phyloP scores from a whole-genome alignment of 2,113 vertebrate species.

The Poicephalus gulielmi region DNA sequence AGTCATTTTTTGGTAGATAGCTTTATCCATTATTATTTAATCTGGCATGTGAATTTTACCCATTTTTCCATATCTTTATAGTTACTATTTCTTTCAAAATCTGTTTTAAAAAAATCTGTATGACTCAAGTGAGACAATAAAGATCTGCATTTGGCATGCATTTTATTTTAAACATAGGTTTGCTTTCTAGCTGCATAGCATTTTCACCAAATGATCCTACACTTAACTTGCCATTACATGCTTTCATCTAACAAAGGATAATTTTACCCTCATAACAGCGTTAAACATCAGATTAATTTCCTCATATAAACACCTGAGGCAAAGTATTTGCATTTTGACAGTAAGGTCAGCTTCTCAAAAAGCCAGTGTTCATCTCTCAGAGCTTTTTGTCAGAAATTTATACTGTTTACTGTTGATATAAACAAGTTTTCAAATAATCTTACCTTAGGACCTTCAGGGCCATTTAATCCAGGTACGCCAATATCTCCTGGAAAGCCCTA shows the following conservation, averaged over 20 bases:
- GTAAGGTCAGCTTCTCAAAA: neutral
- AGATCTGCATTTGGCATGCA: neutral
- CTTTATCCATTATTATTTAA: neutral
- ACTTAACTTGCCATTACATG: neutral
- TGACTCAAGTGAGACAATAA: neutral
- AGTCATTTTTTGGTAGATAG: neutral
- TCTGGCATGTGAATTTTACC: fast-evolving
- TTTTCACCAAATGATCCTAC: neutral
- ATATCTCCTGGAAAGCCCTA: slow-evolving; percentile 99
- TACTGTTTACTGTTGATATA: neutral
- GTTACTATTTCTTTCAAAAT: neutral
- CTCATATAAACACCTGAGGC: neutral
- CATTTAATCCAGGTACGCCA: slow-evolving; percentile 92
- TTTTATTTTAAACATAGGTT: neutral
- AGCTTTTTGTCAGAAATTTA: neutral
- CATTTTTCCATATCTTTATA: neutral
- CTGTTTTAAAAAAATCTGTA: neutral
- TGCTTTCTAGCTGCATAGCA: neutral
- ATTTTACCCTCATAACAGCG: neutral
- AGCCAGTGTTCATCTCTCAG: neutral
- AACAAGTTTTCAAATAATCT: neutral
- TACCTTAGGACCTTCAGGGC: slow-evolving; percentile 94
- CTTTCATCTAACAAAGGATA: neutral
- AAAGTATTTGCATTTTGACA: neutral
- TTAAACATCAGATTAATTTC: neutral